Evolutionary conservation across 2,113 vertebrate genomes (phyloP), one percentile per base, ranked within the genome.

Genomic region (Mixornis gularis): DNA sequence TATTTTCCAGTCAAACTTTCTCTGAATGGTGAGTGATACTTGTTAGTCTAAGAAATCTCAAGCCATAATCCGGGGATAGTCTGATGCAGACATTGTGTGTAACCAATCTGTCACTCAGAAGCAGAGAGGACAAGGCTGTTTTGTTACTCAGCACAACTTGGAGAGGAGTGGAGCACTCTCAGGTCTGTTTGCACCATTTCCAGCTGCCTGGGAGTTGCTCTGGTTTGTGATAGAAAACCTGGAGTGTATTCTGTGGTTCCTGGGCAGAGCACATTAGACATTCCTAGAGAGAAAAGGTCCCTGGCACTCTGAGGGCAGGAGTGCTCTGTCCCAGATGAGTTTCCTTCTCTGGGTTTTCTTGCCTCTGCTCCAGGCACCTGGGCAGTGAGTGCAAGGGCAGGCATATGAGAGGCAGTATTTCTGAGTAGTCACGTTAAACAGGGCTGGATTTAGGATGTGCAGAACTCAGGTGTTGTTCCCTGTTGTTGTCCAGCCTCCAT

Each of bases 231-330:
- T 1, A 12, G 30, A 11, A 32, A 70, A 63, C 43, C 48, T 13
- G 12, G 30, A 53, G 48, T 0, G 0, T 29, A 6, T 13, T 9
- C 13, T 40, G 27, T 9, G 26, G 29, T 6, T 76, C 44, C 29
- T 19, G 52, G n/a, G 40, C 36, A 69, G 58, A 55, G 19, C 12
- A 40, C 10, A 2, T 77, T 17, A 2, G 10, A 30, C 0, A 3
- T 41, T 49, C 12, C 59, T 17, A 7, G 9, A 12, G 32, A 20
- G 36, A 11, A 22, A 34, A 69, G 19, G 15, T 15, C 40, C 6
- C 32, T 7, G 21, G 49, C 6, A 44, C 25, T 9, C 20, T 0
- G 0, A 0, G 4, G 44, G 16, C 15, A 3, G 36, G 41, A n/a
- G 7, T 13, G 7, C 25, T 85, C 26, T 58, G 51, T 60, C 36